Conservation (phyloP, 2,888 invertebrate species). For the Trimorus sp. region DNA sequence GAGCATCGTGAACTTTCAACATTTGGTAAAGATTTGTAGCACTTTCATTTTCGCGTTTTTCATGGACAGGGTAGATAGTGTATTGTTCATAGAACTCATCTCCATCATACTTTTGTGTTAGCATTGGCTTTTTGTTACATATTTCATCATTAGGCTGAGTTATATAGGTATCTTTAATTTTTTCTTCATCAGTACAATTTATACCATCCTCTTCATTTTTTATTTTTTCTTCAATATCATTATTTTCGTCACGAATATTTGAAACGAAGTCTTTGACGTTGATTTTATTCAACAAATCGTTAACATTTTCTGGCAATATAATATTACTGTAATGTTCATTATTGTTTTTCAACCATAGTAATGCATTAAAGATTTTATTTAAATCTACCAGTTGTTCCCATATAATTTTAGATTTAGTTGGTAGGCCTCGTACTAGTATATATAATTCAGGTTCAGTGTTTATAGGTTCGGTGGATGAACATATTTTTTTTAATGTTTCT, state of each 20-base stretch:
- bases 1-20: conserved; percentile 60
- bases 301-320: conserved; percentile 56
- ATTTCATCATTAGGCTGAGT: background rate
- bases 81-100: conserved; percentile 19
- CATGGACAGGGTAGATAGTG: background rate
- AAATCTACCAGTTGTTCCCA: background rate
- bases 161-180: no score
- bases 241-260: no score
- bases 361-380: conserved; percentile 60
- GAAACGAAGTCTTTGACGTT: no score
- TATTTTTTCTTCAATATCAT: no score
- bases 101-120: conserved; percentile 56
- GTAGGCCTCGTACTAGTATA: background rate
- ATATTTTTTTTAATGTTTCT: conserved; percentile 73
- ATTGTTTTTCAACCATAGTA: conserved; percentile 71
- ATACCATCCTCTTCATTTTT: no score
- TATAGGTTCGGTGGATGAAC: conserved; percentile 68
- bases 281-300: no score
- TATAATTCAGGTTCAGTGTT: conserved; percentile 54
- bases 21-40: conserved; percentile 65
- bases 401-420: background rate
- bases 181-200: no score
- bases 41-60: conserved; percentile 36
- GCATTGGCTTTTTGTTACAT: background rate
- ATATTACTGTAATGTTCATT: conserved; percentile 72